Evolutionary conservation across 2,797 vertebrate species (phyloP).

Genomic region (Phyllotis vaccarum): DNA sequence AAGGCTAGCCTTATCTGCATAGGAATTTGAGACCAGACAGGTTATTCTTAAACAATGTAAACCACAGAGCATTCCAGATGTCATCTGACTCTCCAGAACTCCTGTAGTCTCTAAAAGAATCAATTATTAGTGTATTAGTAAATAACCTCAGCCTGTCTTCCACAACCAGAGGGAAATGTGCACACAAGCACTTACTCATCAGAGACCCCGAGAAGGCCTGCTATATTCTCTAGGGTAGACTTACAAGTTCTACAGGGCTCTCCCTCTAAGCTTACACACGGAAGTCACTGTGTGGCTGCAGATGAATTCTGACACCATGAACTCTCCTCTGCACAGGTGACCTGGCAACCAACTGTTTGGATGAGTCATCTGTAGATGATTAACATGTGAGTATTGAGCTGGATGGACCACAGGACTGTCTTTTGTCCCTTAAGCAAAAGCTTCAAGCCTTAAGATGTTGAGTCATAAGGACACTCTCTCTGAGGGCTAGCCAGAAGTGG

Average conservation of each 20-base stretch:
- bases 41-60: too few species aligned
- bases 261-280: background rate
- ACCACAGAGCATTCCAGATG: background rate
- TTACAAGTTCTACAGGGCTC: background rate
- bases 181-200: background rate
- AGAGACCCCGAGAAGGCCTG: background rate
- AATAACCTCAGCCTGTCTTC: background rate
- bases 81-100: background rate
- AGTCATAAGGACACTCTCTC: slow-evolving; percentile 61
- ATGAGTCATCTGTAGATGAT: slow-evolving; percentile 42
- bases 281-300: background rate
- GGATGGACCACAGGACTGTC: background rate
- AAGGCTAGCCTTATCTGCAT: background rate
- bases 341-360: slow-evolving; percentile 19
- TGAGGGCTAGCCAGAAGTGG: background rate
- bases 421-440: slow-evolving; percentile 61
- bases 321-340: slow-evolving; percentile 15
- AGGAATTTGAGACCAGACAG: background rate
- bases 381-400: background rate
- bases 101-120: background rate
- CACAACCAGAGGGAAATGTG: background rate
- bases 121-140: background rate
- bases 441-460: slow-evolving; percentile 65
- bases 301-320: background rate
- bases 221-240: background rate